These are phyloP conservation scores for Tychaedon coryphoeus DNA, from an alignment of 2,113 vertebrate species.

Conservation along the genomic window DNA sequence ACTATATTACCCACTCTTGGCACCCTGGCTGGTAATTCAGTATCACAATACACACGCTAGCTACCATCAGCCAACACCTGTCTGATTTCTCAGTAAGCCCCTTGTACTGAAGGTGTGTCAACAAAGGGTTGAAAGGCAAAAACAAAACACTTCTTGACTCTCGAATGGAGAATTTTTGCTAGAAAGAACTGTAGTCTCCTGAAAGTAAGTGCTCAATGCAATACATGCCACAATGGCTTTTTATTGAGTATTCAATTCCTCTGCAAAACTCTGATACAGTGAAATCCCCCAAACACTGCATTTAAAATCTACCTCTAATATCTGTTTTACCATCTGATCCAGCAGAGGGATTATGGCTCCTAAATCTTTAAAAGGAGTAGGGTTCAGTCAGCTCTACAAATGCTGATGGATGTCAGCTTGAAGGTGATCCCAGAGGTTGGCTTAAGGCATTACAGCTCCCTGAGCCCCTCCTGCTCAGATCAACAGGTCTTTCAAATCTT, in stretches of 20 bases:
- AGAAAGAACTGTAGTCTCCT: not conserved
- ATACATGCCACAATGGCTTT: not conserved
- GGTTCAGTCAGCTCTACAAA: not conserved
- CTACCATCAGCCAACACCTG: conserved; percentile 71
- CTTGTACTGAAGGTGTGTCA: conserved; percentile 37
- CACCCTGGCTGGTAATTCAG: conserved; percentile 71
- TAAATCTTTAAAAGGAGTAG: conserved; percentile 29
- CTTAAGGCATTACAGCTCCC: not conserved
- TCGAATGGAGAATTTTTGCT: not conserved
- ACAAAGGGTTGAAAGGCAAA: conserved; percentile 16
- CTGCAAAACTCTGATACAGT: not conserved
- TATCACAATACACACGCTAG: conserved; percentile 60
- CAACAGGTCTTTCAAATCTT: conserved; percentile 20
- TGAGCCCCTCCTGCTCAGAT: conserved; percentile 2
- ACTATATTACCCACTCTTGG: conserved; percentile 82
- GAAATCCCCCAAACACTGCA: not conserved
- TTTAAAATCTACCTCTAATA: not conserved
- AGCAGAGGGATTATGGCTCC: not conserved
- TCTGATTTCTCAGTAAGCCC: conserved; percentile 40
- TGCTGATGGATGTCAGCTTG: not conserved
- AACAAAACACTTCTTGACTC: not conserved
- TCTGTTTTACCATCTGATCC: not conserved
- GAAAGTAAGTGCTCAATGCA: not conserved
- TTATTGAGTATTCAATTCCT: not conserved
- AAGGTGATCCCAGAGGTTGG: not conserved